Conservation (phyloP, 2,113 vertebrate species). For the Micromys minutus region DNA sequence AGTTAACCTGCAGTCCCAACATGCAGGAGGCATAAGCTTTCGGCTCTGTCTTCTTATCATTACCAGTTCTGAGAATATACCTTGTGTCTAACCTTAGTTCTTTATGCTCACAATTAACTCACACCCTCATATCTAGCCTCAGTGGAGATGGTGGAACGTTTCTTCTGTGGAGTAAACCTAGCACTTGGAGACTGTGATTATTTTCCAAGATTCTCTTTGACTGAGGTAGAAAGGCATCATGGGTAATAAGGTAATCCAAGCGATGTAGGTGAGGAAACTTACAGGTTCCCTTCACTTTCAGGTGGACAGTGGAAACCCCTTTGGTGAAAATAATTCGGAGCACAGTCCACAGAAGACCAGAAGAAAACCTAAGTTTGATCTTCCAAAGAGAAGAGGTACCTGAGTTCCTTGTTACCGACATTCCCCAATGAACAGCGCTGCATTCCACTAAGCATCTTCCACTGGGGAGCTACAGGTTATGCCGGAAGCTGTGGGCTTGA, state of each 20-base stretch:
- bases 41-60: no score
- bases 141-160: neutral
- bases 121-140: neutral
- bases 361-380: conserved; percentile 62
- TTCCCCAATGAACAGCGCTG: neutral
- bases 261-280: neutral
- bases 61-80: conserved; percentile 1
- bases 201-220: neutral
- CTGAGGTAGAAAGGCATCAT: neutral
- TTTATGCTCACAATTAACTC: neutral
- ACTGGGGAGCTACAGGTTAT: conserved; percentile 1
- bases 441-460: neutral
- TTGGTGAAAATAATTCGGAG: conserved; percentile 66
- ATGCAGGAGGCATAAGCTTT: neutral
- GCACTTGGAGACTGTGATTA: neutral
- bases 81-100: neutral
- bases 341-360: conserved; percentile 43
- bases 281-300: conserved; percentile 64
- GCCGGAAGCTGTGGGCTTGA: neutral
- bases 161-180: neutral
- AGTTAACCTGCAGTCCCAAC: neutral
- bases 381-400: conserved; percentile 74
- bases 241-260: neutral
- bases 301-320: conserved; percentile 77
- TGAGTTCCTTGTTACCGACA: neutral